These are phyloP conservation scores for Neomorphus geoffroyi DNA, from an alignment of 2,797 vertebrate species.

Conservation along the genomic window DNA sequence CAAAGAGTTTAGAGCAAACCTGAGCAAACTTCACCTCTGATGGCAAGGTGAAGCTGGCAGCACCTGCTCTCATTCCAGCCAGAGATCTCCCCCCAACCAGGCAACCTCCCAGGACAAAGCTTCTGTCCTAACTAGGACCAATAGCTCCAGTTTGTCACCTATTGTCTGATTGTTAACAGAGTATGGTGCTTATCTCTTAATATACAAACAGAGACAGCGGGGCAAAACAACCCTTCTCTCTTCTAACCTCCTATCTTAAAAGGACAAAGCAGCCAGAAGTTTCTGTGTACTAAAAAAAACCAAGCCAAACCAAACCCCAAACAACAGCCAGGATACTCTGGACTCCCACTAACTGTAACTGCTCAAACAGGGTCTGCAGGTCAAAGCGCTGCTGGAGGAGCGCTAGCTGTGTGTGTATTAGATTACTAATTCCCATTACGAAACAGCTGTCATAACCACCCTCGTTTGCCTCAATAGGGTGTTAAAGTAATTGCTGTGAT, in stretches of 20 bases:
- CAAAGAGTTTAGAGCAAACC: neutral
- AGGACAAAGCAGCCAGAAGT: neutral
- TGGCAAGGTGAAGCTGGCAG: neutral
- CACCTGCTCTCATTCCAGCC: neutral
- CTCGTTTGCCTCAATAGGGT: neutral
- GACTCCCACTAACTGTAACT: neutral
- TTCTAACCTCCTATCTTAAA: neutral
- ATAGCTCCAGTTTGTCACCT: neutral
- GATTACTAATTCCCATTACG: neutral
- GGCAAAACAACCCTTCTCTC: neutral
- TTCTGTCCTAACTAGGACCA: neutral
- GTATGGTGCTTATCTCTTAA: neutral
- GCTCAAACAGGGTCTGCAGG: neutral
- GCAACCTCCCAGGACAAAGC: conserved; percentile 9
- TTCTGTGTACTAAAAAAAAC: neutral
- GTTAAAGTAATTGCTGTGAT: neutral
- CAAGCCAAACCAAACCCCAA: no score
- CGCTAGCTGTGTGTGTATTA: neutral
- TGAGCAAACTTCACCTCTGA: neutral
- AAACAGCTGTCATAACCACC: neutral
- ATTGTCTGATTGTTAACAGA: neutral
- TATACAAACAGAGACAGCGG: neutral
- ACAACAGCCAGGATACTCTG: neutral
- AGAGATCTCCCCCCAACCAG: neutral
- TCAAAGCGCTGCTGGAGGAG: neutral